Evolutionary conservation across 1,140 invertebrate species (phyloP).

Genomic region (Cepaea nemoralis): DNA sequence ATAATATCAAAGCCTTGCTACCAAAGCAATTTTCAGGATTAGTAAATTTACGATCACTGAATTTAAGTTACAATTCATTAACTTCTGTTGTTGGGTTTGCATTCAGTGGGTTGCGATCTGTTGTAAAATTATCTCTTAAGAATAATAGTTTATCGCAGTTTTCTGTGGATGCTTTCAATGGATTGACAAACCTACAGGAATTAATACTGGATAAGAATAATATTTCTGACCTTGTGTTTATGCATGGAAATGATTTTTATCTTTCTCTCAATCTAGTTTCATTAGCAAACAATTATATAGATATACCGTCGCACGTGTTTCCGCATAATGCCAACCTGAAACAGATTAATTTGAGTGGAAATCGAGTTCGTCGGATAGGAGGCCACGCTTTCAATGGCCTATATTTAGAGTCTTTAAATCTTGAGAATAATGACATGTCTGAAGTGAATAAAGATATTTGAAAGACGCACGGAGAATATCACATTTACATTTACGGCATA

Average conservation of each 20-base stretch:
- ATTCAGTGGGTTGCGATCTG: constrained; percentile 37
- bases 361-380: constrained; percentile 43
- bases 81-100: constrained; percentile 24
- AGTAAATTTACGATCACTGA: constrained; percentile 35
- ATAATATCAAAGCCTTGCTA: constrained; percentile 38
- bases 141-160: constrained; percentile 44
- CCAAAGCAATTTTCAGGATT: constrained; percentile 34
- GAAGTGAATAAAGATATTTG: constrained; percentile 47
- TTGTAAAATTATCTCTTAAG: constrained; percentile 36
- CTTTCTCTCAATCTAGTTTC: constrained; percentile 39
- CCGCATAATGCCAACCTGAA: constrained; percentile 38
- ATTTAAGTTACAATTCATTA: constrained; percentile 49
- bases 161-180: constrained; percentile 38
- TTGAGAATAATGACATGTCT: constrained; percentile 45
- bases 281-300: constrained; percentile 45
- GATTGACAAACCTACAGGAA: constrained; percentile 39
- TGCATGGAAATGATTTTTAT: constrained; percentile 36
- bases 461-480: constrained; percentile 40
- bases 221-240: constrained; percentile 36
- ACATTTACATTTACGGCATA: constrained; percentile 46
- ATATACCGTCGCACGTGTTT: constrained; percentile 44
- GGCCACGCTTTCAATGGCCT: constrained; percentile 43
- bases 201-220: constrained; percentile 46
- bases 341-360: constrained; percentile 44
- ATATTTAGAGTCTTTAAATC: constrained; percentile 43